A percentile compares a stretch with the other conserved stretches of the same genome.
phyloP scores from a whole-genome alignment of 1,140 invertebrate species.

The Zeugodacus cucurbitae region DNA sequence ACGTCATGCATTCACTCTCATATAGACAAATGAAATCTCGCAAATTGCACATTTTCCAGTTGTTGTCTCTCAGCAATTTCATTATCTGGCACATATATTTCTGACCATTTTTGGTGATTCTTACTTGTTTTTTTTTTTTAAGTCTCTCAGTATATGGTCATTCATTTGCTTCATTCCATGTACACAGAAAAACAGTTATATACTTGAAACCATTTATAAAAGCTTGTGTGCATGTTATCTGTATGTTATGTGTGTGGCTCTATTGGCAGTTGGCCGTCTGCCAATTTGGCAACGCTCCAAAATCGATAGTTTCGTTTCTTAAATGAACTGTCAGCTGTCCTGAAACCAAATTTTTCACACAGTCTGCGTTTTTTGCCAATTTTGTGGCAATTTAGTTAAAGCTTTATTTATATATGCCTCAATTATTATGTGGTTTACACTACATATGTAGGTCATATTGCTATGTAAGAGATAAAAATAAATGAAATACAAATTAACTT shows the following conservation, averaged over 20 bases:
- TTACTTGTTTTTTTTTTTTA: not conserved
- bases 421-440: too few relatives aligned
- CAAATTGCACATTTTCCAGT: not conserved
- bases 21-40: not conserved
- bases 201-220: not conserved
- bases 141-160: not conserved
- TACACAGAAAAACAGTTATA: not conserved
- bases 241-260: not conserved
- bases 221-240: not conserved
- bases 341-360: conserved; percentile 1
- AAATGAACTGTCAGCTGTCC: conserved; percentile 3
- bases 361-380: not conserved
- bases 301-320: conserved; percentile 31
- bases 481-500: too few relatives aligned
- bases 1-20: too few relatives aligned
- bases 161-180: not conserved
- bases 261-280: not conserved
- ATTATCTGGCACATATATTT: not conserved
- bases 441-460: too few relatives aligned
- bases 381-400: not conserved
- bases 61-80: not conserved
- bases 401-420: not conserved
- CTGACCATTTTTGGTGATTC: not conserved
- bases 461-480: too few relatives aligned
- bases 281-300: conserved; percentile 23